phyloP scores from a whole-genome alignment of 2,888 invertebrate genomes.

The Heteromyza rotundicornis region DNA sequence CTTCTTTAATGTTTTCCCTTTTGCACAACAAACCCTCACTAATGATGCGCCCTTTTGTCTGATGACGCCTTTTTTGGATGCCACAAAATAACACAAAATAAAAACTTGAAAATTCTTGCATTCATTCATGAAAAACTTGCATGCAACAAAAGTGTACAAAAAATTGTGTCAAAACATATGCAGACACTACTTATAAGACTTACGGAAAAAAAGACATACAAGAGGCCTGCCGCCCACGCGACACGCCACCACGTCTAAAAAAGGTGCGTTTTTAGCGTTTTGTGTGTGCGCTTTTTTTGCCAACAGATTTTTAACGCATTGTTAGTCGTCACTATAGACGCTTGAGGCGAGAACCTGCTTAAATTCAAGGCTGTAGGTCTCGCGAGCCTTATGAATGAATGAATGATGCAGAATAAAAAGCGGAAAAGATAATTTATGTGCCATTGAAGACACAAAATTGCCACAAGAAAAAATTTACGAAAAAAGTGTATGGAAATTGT shows the following conservation, averaged over 20 bases:
- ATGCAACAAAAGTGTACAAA: constrained; percentile 22
- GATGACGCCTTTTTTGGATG: background rate
- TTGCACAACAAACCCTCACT: constrained; percentile 10
- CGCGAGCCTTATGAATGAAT: constrained; percentile 8
- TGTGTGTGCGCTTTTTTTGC: constrained; percentile 7
- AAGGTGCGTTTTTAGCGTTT: constrained; percentile 8
- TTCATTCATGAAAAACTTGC: constrained; percentile 27
- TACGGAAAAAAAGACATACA: background rate
- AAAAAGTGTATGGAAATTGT: background rate
- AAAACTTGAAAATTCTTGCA: constrained; percentile 19
- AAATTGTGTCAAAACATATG: constrained; percentile 54
- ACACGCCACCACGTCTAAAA: constrained; percentile 27
- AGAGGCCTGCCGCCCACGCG: constrained; percentile 5
- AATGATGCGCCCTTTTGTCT: constrained; percentile 28
- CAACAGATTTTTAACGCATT: constrained; percentile 1
- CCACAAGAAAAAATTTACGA: background rate
- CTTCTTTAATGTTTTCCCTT: background rate
- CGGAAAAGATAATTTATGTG: constrained; percentile 48
- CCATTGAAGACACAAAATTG: constrained; percentile 17
- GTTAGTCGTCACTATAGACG: constrained; percentile 13
- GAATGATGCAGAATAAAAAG: background rate
- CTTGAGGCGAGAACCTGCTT: constrained; percentile 27
- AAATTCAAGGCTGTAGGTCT: constrained; percentile 41
- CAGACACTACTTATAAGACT: constrained; percentile 2
- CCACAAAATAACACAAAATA: constrained; percentile 1